Evolutionary conservation across 2,113 vertebrate genomes (phyloP).

Genomic region (Scomber scombrus): DNA sequence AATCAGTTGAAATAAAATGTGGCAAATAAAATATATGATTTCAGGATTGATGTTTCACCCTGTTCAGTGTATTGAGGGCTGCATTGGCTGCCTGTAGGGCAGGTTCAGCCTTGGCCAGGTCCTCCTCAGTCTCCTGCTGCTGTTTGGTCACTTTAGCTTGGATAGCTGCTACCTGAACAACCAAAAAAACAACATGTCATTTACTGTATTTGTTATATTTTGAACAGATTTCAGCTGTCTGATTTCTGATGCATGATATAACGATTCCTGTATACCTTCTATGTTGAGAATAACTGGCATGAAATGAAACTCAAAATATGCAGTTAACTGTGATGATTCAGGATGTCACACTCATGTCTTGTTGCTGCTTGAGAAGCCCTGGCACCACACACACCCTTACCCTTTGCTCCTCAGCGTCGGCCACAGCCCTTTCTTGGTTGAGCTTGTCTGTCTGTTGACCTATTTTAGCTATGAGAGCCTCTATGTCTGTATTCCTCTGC

Average conservation of each 20-base stretch:
- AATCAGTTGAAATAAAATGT: constrained; percentile 13
- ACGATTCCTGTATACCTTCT: neutral
- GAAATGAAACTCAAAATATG: constrained; percentile 5
- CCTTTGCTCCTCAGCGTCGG: constrained; percentile 80
- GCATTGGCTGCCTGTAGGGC: constrained; percentile 80
- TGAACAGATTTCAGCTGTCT: neutral
- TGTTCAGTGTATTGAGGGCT: constrained; percentile 81
- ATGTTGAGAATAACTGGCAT: neutral
- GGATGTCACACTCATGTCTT: too few relatives aligned
- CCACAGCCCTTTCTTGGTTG: constrained; percentile 77
- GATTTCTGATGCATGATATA: neutral
- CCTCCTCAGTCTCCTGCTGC: constrained; percentile 82
- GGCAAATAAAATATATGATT: constrained; percentile 3
- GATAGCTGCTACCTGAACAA: constrained; percentile 80
- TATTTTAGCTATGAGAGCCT: constrained; percentile 83
- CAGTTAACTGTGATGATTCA: neutral
- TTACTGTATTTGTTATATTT: neutral
- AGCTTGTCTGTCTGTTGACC: constrained; percentile 83
- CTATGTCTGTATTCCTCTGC: constrained; percentile 88
- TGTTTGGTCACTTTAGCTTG: constrained; percentile 86
- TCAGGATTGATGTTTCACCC: constrained; percentile 55
- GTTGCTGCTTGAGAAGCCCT: neutral
- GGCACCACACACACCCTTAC: constrained; percentile 36
- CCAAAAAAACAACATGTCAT: neutral
- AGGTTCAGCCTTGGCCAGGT: constrained; percentile 83